Evolutionary conservation across 2,113 vertebrate genomes (phyloP).

Genomic region (Fregata magnificens): DNA sequence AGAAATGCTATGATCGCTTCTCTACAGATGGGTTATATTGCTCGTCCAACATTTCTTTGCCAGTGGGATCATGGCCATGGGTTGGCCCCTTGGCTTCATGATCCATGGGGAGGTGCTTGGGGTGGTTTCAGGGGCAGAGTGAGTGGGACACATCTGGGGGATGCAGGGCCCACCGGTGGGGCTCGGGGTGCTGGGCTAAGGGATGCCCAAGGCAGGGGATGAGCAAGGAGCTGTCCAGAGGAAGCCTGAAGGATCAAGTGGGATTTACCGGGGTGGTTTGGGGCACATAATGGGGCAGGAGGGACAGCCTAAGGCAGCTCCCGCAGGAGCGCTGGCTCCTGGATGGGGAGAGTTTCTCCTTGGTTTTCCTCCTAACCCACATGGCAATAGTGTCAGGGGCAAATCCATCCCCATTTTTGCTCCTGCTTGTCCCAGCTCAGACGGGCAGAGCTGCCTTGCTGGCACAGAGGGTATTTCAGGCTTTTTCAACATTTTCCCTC

Average conservation of each 20-base stretch:
- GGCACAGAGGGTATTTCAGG: not conserved
- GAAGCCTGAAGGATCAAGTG: not conserved
- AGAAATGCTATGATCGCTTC: not conserved
- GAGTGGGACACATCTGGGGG: not conserved
- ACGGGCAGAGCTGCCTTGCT: not conserved
- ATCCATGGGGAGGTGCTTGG: not conserved
- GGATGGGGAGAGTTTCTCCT: not conserved
- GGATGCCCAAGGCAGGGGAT: not conserved
- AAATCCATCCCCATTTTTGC: not conserved
- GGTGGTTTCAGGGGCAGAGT: not conserved
- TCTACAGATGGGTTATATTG: not conserved
- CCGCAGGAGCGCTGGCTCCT: rapidly evolving
- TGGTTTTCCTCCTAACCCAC: not conserved
- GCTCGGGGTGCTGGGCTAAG: not conserved
- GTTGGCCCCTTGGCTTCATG: not conserved
- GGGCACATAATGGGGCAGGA: not conserved
- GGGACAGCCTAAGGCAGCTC: not conserved
- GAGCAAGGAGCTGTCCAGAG: not conserved
- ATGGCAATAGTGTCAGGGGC: rapidly evolving
- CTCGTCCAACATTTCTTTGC: not conserved
- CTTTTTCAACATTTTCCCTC: not conserved
- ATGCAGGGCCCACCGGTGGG: not conserved
- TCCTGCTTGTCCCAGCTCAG: not conserved
- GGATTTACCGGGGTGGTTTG: not conserved
- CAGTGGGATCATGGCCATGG: not conserved